Evolutionary conservation across 2,113 vertebrate species (phyloP), one percentile per base, ranked within the genome.

Genomic region (Psettodes erumei): DNA sequence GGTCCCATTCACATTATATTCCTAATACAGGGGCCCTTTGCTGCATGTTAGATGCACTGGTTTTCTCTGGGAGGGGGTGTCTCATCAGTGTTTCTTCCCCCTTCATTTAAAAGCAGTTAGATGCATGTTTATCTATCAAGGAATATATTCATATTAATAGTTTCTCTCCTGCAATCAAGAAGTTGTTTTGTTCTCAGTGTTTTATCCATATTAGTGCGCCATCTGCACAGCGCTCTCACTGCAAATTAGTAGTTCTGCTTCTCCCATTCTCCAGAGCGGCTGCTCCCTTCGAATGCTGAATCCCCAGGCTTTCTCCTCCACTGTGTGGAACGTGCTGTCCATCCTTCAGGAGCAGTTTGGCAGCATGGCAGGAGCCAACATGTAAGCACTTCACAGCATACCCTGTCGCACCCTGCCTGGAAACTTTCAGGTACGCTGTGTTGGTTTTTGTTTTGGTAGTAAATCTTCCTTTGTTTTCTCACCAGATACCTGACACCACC

Each of bases 351-450:
- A 99, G 88, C 93, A 95, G 28, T 99, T 99, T 12, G 93, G 96
- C 76, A 98, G 96, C 89, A 99, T 99, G 98, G 96, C 90, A 0
- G 98, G 98, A 37, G 96, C 97, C 77, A 99, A 99, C 69, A 75
- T 95, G 95, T 95, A 81, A 65, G 94, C 81, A 28, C 42, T n/a
- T n/a, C n/a, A n/a, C n/a, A n/a, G n/a, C n/a, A n/a, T n/a, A n/a
- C n/a, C n/a, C n/a, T 6, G 6, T 9, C 4, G n/a, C 11, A 23
- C n/a, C 13, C 8, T 40, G 3, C 38, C 10, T 11, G 38, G 9
- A 53, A 63, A 23, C 8, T 33, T 25, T 59, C 15, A 27, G 40
- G 38, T 27, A 0, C 23, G 15, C 15, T 6, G 3, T 48, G 3
- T 30, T 18, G 4, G 8, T 60, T 47, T 40, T 45, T 19, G 25